Evolutionary conservation across 2,797 vertebrate species (phyloP), one percentile per base, ranked within the genome.

Genomic region (Thunnus albacares): DNA sequence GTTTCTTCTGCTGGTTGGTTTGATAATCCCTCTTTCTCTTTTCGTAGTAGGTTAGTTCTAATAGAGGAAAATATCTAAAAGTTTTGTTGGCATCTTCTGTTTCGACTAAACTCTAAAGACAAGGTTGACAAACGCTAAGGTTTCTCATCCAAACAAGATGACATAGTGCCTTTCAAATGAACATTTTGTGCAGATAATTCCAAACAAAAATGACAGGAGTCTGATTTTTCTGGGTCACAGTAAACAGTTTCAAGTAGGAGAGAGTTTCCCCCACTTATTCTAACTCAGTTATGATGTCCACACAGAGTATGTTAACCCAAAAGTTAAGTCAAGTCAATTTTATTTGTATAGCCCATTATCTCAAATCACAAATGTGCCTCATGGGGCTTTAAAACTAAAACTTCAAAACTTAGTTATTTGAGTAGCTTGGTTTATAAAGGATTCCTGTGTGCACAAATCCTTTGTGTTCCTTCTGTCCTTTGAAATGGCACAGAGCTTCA

Each of bases 401-500:
- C 18, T 51, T 20, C 47, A 20, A 9, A 49, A 8, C 58, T 56
- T 49, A 80, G 53, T 62, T 51, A 68, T 41, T 55, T 49, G 14
- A 81, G 52, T 57, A 60, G 22, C 24, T 77, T 17, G 8, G 20
- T 70, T 53, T 74, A n/a, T 59, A 82, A 83, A 69, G 18, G 8
- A n/a, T 60, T 30, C 73, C 11, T 73, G 56, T 82, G n/a, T 75
- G 43, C 55, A 63, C 33, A 22, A 26, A 71, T 24, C 24, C 24
- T 24, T 24, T 6, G 8, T 65, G 38, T 69, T 81, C 49, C 56
- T 62, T 66, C 61, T 67, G 56, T 88, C 47, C 45, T 79, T 64
- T 80, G 22, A 81, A 75, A 83, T 49, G 53, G 70, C 73, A 59
- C 53, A 71, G 65, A 65, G 85, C 82, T 86, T 18, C 55, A 53